Evolutionary conservation across 2,888 invertebrate genomes (phyloP), one percentile per base, ranked within the genome.

Genomic region (Amiota communis): DNA sequence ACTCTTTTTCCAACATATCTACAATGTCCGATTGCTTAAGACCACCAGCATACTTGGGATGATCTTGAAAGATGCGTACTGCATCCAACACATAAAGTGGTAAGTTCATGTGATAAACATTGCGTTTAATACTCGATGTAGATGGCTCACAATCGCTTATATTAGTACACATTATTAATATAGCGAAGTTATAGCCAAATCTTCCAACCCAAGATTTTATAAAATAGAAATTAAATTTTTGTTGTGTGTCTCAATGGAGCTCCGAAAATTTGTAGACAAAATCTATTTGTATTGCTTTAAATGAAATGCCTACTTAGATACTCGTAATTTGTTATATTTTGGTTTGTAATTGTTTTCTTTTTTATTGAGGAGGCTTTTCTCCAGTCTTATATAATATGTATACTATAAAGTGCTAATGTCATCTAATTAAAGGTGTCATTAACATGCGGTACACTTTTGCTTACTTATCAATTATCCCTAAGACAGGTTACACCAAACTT

Each of bases 41-140:
- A 46, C 88, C 89, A 15, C 76, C 78, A 4, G 74, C 70, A 72
- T 86, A 89, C 67, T 85, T 86, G 23, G 89, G 87, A 79, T 88
- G 87, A 76, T 89, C 87, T 73, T 89, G 89, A 63, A 89, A 88
- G 47, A 85, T 79, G 59, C 89, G 85, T 47, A 89, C 82, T 70
- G 86, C 81, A 72, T 89, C 89, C 76, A 89, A 79, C 1, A 89
- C 88, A 72, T 87, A 89, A 1, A 90, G 76, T 0, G 88, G 87
- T 70, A 87, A 75, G 13, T 89, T 83, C 56, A 88, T 77, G 57
- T 88, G 87, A 71, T 88, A 89, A 0, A 80, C 74, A 73, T 88
- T 88, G 65, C 79, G 79, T 6, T 78, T 80, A 72, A 87, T 75
- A 67, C 76, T 76, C 49, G 81, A 81, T 2, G 87, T 87, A 2